Evolutionary conservation across 2,797 vertebrate genomes (phyloP), one percentile per base, ranked within the genome.

Genomic region (Propithecus perrieri): DNA sequence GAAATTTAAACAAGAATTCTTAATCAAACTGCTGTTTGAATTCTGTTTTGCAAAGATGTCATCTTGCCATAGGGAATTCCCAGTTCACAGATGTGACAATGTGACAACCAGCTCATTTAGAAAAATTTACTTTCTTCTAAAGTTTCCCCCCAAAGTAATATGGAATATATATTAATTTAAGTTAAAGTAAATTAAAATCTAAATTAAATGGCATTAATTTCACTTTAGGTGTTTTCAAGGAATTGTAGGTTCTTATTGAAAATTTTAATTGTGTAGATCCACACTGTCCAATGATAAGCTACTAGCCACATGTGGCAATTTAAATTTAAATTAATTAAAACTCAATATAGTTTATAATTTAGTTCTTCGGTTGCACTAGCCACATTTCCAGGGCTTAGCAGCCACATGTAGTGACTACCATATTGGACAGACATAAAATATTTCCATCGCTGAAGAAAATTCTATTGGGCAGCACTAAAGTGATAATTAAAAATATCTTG

Each of bases 271-370:
- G 88, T 65, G 4, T 38, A 72, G 14, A 87, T 26, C 28, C 72
- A 38, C 30, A 85, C 20, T 63, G 24, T 48, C 8, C 15, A 55
- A 59, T 20, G 33, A 48, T 87, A 84, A 89, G 50, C 78, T 48
- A 85, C 14, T 43, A 81, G 41, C 26, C 20, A 89, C 18, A 30
- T 57, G 63, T 80, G 2, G 3, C n/a, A 74, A 84, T 57, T 89
- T 85, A 86, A 88, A 86, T 50, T 89, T 81, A 83, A 90, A 76
- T 78, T 91, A 85, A 83, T n/a, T 69, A 83, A 81, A 95, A 87
- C 18, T 85, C 74, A 95, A 67, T 79, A 69, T 41, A 89, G 63
- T 57, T 74, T 85, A 81, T 96, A 93, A 80, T 80, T 67, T 61
- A 79, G 26, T 75, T 71, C 74, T 61, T 93, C 33, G 67, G 15